Base-by-base conservation (phyloP, 2,888 invertebrate species). In the Heliconius aoede region DNA sequence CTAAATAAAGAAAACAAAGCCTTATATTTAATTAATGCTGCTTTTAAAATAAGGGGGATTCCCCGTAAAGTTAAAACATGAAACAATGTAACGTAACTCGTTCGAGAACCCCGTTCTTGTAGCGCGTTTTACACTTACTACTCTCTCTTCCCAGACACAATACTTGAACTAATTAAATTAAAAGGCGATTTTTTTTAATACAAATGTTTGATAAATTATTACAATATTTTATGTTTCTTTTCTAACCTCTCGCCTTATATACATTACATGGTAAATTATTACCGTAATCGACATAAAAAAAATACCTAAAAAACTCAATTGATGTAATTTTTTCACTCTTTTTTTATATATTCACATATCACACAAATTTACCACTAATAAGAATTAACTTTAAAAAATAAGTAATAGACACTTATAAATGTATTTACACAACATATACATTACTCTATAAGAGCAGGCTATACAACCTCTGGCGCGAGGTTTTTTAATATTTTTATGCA, bases 391-490 rank as follows among this genome's bases (percentile, higher is more conserved):
- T 51, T 55, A 51, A 30, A 65, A 68, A 28, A 69, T 30, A 55
- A 30, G 30, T 55, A 69, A 3, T 68, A 68, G n/a, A 68, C 28
- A 46, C 32, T 67, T 24, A 15, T 68, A 46, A 8, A 46, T 51
- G 21, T 68, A 51, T 69, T 69, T 69, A 69, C 69, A 69, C 69
- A 69, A 30, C 78, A 83, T 87, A 85, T 86, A 87, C 85, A 87
- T 72, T 78, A 79, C 86, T 86, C 87, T 86, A 85, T 83, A 84
- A 85, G 86, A 87, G 84, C 85, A 81, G 82, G 82, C 81, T 84
- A 83, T 79, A 71, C 79, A 74, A 81, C 81, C 78, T 80, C 81
- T 81, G 82, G 79, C 79, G n/a, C 30, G 65, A 76, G 74, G 72
- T 67, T 74, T 76, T 73, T n/a, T n/a, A n/a, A n/a, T n/a, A n/a